A percentile compares a stretch with the other conserved stretches of the same genome.
phyloP scores from a whole-genome alignment of 2,113 vertebrate genomes.

The Phyllostomus hastatus region DNA sequence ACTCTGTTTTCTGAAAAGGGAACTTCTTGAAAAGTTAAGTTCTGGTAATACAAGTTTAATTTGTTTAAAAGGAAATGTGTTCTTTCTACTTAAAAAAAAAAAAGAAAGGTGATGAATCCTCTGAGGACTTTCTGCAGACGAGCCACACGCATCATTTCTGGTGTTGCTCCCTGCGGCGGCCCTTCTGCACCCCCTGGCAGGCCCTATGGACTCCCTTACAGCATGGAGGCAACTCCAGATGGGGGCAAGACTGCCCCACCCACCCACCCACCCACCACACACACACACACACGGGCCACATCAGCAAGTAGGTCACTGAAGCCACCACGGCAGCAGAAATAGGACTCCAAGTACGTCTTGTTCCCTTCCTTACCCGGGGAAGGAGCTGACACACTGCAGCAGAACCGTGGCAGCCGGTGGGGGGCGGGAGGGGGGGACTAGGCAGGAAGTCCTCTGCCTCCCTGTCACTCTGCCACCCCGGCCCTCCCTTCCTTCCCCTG shows the following conservation, averaged over 20 bases:
- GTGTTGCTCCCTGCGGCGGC: background rate
- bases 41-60: conserved; percentile 13
- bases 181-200: background rate
- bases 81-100: background rate
- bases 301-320: background rate
- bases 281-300: background rate
- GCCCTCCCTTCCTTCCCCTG: background rate
- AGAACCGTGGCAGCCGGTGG: background rate
- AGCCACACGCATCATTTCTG: background rate
- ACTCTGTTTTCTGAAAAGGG: background rate
- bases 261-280: no score
- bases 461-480: background rate
- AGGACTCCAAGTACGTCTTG: no score
- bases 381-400: background rate
- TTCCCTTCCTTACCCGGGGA: background rate
- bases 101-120: background rate
- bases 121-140: background rate
- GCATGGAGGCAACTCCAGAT: background rate
- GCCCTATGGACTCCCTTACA: background rate
- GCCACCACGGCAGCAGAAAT: background rate
- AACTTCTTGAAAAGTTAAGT: conserved; percentile 42
- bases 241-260: no score
- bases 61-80: conserved; percentile 34
- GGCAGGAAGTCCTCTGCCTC: background rate
- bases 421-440: no score